These are phyloP conservation scores for Chesias legatella DNA, from an alignment of 2,888 invertebrate species.

Conservation along the genomic window DNA sequence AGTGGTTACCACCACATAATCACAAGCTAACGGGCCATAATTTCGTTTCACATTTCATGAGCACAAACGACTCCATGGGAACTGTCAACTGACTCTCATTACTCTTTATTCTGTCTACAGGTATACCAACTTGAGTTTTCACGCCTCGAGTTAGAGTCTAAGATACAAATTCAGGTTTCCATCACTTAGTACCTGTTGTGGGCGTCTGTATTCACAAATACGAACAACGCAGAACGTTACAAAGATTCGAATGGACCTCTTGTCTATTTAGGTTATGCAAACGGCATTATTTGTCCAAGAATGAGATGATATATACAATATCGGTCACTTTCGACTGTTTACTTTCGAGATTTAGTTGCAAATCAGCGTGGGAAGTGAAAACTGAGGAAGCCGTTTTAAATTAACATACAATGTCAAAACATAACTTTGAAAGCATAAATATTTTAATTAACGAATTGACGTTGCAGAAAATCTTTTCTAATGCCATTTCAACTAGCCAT, in stretches of 20 bases:
- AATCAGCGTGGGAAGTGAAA: slow-evolving; percentile 26
- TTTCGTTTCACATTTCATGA: slow-evolving; percentile 57
- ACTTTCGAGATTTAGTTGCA: slow-evolving; percentile 24
- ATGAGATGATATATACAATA: slow-evolving; percentile 26
- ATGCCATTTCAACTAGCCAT: not conserved
- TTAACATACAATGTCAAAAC: slow-evolving; percentile 22
- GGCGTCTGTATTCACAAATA: slow-evolving; percentile 30
- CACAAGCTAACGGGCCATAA: slow-evolving; percentile 52
- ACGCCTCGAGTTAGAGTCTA: slow-evolving; percentile 12
- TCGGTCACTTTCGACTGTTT: slow-evolving; percentile 29
- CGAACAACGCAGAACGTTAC: slow-evolving; percentile 25
- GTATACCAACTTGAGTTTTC: slow-evolving; percentile 9
- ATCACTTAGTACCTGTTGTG: slow-evolving; percentile 11
- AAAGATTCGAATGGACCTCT: slow-evolving; percentile 25
- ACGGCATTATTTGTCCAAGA: slow-evolving; percentile 27
- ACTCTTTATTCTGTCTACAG: slow-evolving; percentile 9
- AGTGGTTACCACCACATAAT: slow-evolving; percentile 23
- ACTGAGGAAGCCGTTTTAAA: slow-evolving; percentile 21
- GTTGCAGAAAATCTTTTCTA: slow-evolving; percentile 3
- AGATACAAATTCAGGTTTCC: slow-evolving; percentile 7
- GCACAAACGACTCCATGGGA: slow-evolving; percentile 58
- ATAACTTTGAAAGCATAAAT: slow-evolving; percentile 17
- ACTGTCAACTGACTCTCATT: slow-evolving; percentile 49
- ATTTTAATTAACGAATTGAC: slow-evolving; percentile 27
- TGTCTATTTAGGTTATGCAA: slow-evolving; percentile 28